phyloP scores from a whole-genome alignment of 2,113 vertebrate species.

The Gnathonemus echidnorhynchus region DNA sequence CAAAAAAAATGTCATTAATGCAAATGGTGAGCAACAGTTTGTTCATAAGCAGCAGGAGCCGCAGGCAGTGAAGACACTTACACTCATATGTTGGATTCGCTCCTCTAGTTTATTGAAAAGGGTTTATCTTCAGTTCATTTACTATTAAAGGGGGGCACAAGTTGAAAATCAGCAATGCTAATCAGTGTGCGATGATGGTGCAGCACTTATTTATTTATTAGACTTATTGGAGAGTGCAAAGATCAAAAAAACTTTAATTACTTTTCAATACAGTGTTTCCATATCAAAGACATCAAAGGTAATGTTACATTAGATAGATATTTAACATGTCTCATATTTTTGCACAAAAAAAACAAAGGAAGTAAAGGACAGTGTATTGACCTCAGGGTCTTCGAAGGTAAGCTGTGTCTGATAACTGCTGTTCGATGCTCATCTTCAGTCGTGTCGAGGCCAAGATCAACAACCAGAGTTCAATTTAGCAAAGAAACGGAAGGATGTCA shows the following conservation, averaged over 20 bases:
- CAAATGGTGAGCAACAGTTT: background rate
- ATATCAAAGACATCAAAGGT: background rate
- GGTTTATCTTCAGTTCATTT: background rate
- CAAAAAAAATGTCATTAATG: background rate
- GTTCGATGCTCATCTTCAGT: background rate
- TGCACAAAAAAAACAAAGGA: background rate
- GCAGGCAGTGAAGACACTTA: background rate
- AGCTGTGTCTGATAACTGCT: background rate
- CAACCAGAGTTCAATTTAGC: background rate
- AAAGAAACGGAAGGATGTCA: background rate
- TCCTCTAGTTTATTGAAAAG: background rate
- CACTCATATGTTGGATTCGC: background rate
- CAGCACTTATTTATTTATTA: background rate
- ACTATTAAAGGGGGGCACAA: background rate
- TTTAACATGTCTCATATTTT: background rate
- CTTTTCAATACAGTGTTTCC: background rate
- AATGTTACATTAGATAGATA: background rate
- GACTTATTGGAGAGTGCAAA: background rate
- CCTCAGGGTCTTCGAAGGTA: background rate
- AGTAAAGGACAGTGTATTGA: background rate
- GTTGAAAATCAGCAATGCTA: background rate
- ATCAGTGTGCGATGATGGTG: background rate
- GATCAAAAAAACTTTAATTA: slow-evolving; percentile 5
- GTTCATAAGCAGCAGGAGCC: background rate
- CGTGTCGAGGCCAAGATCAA: background rate